Percentiles rank a stretch among this genome's conserved stretches.
phyloP scores from a whole-genome alignment of 2,113 vertebrate genomes.

The Benitochromis conjunctus region DNA sequence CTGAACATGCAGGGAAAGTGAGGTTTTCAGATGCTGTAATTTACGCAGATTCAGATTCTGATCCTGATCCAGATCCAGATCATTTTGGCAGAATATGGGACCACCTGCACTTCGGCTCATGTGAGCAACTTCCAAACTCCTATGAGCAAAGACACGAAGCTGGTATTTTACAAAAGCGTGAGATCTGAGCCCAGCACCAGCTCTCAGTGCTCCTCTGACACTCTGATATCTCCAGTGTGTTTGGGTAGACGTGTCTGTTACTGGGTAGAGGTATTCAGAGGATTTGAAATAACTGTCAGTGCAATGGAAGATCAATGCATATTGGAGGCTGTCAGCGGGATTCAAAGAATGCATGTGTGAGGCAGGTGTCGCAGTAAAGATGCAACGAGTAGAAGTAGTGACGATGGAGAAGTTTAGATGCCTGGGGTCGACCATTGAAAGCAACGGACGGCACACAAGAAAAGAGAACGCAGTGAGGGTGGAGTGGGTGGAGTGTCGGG shows the following conservation, averaged over 20 bases:
- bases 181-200: slow-evolving; percentile 6
- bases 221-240: neutral
- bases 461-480: neutral
- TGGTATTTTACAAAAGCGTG: slow-evolving; percentile 1
- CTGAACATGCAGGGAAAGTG: slow-evolving; percentile 55
- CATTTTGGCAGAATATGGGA: slow-evolving; percentile 46
- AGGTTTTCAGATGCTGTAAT: slow-evolving; percentile 63
- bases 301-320: slow-evolving; percentile 19
- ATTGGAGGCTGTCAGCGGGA: slow-evolving; percentile 7
- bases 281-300: slow-evolving; percentile 15
- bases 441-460: neutral
- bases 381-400: neutral
- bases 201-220: slow-evolving; percentile 6
- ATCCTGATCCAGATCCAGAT: slow-evolving; percentile 5
- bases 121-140: slow-evolving; percentile 16
- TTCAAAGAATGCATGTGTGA: neutral
- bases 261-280: neutral
- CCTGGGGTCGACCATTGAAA: neutral
- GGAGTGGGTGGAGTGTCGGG: neutral
- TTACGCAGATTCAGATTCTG: slow-evolving; percentile 43
- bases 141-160: neutral
- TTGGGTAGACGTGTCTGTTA: neutral
- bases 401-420: neutral
- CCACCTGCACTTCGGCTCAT: slow-evolving; percentile 51
- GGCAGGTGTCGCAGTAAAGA: neutral